Evolutionary conservation across 2,113 vertebrate genomes (phyloP).

Genomic region (Nycticorax nycticorax): DNA sequence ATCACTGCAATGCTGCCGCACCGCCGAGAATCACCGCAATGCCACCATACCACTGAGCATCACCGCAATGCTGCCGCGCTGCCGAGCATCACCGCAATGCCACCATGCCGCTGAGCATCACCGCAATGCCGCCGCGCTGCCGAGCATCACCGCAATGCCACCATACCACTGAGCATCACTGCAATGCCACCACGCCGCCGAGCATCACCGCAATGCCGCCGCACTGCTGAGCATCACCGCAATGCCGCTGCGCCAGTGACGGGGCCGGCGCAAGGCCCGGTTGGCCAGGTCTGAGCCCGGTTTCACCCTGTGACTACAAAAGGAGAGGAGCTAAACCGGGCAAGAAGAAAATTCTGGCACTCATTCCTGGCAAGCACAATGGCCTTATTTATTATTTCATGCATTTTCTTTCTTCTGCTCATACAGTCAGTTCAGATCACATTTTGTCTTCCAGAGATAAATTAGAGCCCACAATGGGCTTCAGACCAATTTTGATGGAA

Average conservation of each 20-base stretch:
- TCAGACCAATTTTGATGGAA: constrained; percentile 16
- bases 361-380: not conserved
- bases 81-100: not conserved
- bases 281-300: not conserved
- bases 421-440: not conserved
- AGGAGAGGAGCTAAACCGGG: not conserved
- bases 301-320: not conserved
- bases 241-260: not conserved
- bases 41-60: not conserved
- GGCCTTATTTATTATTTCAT: not conserved
- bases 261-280: not conserved
- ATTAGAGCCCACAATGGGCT: not conserved
- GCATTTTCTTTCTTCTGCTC: constrained; percentile 22
- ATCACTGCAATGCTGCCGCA: not conserved
- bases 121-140: not conserved
- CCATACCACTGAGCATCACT: not conserved
- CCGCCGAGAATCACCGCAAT: not conserved
- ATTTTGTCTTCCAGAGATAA: constrained; percentile 42
- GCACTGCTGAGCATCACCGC: not conserved
- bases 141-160: not conserved
- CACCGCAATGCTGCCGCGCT: not conserved
- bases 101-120: not conserved
- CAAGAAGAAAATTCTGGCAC: not conserved
- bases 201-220: not conserved
- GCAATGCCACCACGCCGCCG: not conserved